Percentiles rank a stretch among this genome's conserved stretches.
Conservation (phyloP, 2,113 vertebrate species). For the Apistogramma diplotaenia region DNA sequence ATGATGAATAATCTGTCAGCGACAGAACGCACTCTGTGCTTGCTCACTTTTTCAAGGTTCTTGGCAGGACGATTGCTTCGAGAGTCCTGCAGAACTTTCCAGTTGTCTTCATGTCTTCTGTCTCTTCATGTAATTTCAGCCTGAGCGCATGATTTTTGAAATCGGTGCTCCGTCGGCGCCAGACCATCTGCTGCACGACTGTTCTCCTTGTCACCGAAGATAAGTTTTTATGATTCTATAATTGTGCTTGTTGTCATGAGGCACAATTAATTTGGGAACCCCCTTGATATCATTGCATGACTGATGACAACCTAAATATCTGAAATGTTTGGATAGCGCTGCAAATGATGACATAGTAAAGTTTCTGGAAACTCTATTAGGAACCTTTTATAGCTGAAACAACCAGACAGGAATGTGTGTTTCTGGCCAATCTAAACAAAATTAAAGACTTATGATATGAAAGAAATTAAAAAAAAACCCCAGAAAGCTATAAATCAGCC, state of each 20-base stretch:
- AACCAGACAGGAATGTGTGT: not conserved
- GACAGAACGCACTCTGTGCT: not conserved
- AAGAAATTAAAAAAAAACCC: not conserved
- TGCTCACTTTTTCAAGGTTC: not conserved
- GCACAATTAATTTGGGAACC: not conserved
- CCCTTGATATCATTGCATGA: not conserved
- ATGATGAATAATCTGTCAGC: not conserved
- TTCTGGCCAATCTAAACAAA: constrained; percentile 7
- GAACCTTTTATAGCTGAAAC: not conserved
- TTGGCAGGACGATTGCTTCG: not conserved
- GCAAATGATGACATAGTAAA: not conserved
- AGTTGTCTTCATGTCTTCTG: not conserved
- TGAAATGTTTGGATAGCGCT: not conserved
- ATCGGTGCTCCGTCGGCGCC: not conserved
- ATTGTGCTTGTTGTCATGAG: not conserved
- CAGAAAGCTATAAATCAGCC: not conserved
- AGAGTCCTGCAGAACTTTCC: not conserved
- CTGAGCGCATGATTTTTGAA: not conserved
- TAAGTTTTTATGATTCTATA: not conserved
- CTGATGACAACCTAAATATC: not conserved
- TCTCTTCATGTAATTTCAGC: not conserved
- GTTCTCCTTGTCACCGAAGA: not conserved
- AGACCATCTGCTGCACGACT: not conserved
- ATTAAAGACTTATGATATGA: not conserved
- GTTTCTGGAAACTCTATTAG: constrained; percentile 16